Base-by-base conservation (phyloP, 2,797 vertebrate species). In the Stomatorhinus walkeri region DNA sequence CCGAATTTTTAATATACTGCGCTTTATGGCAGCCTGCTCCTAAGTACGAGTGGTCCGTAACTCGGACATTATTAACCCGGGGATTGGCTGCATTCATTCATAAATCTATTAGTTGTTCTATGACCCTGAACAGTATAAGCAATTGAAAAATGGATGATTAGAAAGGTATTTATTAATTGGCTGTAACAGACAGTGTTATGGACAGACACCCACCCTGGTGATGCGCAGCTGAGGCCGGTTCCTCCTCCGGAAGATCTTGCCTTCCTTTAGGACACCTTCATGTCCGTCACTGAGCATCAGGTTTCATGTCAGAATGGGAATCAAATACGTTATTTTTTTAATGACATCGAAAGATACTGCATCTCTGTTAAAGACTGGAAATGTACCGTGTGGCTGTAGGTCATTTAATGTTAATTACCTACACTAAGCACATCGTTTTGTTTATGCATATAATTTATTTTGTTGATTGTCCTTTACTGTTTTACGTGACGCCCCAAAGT, bases 141-240 rank as follows among this genome's bases (percentile, higher is more conserved):
- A 36, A 32, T 36, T 36, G 28, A 36, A 14, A 72, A 28, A 72
- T 32, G 64, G 64, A 36, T 72, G 64, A 36, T 72, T 14, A 72
- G 12, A 36, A 6, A 36, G 4, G 28, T 16, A 72, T 72, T 36
- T 14, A 72, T 72, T 72, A 72, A 16, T 72, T 24, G 22, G n/a
- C 56, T 59, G 56, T 68, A 5, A 14, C 3, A 28, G 61, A 8
- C 61, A 32, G 64, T 68, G 14, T 16, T 36, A 19, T 72, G 43
- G 83, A 40, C 32, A 40, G 54, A 91, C 61, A 88, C 40, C 92
- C 96, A 99, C 98, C 36, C 95, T 97, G 4, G 95, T 97, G 91
- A 99, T 97, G 6, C 95, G 95, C 40, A 99, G 96, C n/a, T 97
- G 95, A 79, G 98, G 98, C 36, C 97, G 96, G 1, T 95, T 94